Base-by-base conservation (phyloP, 23 tunicate species). In the Trididemnum miniatum region DNA sequence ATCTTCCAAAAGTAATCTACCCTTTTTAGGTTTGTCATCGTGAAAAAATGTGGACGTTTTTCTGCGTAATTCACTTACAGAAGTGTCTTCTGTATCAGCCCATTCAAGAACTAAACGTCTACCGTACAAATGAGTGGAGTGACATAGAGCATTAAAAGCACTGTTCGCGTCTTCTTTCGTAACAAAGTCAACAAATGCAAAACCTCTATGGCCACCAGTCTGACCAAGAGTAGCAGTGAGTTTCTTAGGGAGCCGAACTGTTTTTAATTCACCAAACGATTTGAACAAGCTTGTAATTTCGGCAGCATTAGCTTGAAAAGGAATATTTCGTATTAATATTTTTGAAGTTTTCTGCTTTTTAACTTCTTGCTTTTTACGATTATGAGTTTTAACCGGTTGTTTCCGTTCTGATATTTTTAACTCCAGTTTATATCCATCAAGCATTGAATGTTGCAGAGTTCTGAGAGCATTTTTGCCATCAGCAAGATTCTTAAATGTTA, bases 71-170 rank as follows among this genome's bases (percentile, higher is more conserved):
- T 59, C 57, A 77, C 87, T 84, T 34, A 85, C 60, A 20, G 84
- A 51, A n/a, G 74, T 83, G 35, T 85, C 83, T 34, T 96, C 93
- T 20, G 85, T 79, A 62, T 92, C 88, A 3, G 99, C 99, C 99
- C 99, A 96, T 82, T 96, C 99, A 34, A 96, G 64, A n/a, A 96
- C 99, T 75, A 96, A 76, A 31, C 99, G 82, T 51, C 99, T 78
- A 9, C 99, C 99, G 65, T 91, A 91, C 72, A 96, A 87, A 81
- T 91, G 97, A 54, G 99, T 96, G 29, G 97, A 93, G 34, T 87
- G 85, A 65, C 89, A 83, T 51, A 96, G 34, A 24, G 99, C 88
- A 35, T 91, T 80, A 78, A 96, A 96, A n/a, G 97, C 99, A 35
- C 81, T 77, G 65, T 83, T 83, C 5, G 99, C 99, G 44, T 91